Percentiles rank a stretch among this genome's conserved stretches.
Evolutionary conservation across 2,797 vertebrate genomes (phyloP).

Genomic region (Macropodus opercularis): DNA sequence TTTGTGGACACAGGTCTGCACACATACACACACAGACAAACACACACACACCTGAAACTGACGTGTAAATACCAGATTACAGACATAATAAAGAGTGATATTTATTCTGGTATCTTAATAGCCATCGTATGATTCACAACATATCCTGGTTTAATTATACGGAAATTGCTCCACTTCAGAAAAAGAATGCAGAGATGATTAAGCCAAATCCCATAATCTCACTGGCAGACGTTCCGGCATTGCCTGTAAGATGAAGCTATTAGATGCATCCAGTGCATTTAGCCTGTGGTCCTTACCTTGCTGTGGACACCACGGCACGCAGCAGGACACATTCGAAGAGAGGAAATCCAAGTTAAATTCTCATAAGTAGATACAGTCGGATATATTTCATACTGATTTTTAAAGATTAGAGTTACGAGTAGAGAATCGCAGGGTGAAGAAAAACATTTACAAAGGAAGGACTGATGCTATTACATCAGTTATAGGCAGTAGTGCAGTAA

Average conservation of each 20-base stretch:
- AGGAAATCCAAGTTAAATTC: conserved; percentile 25
- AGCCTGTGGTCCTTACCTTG: conserved; percentile 62
- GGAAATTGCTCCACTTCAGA: conserved; percentile 28
- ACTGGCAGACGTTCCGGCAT: conserved; percentile 16
- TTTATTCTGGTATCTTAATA: conserved; percentile 39
- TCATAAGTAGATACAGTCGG: neutral
- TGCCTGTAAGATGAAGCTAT: conserved; percentile 1
- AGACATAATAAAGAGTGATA: conserved; percentile 30
- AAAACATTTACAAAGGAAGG: no score
- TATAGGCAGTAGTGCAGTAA: no score
- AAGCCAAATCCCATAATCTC: conserved; percentile 38
- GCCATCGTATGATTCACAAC: conserved; percentile 33
- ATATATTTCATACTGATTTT: no score
- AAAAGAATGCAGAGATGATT: conserved; percentile 18
- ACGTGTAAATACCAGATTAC: conserved; percentile 49
- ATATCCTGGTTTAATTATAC: conserved; percentile 54
- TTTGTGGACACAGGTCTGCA: conserved; percentile 65
- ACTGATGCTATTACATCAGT: no score
- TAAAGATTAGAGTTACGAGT: no score
- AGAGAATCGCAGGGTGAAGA: no score
- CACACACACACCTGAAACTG: conserved; percentile 3
- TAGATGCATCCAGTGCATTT: conserved; percentile 5
- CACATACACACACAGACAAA: conserved; percentile 20
- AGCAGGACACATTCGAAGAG: conserved; percentile 2
- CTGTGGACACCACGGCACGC: conserved; percentile 40